A percentile compares a stretch with the other conserved stretches of the same genome.
Evolutionary conservation across 2,113 vertebrate genomes (phyloP).

Genomic region (Apus apus): DNA sequence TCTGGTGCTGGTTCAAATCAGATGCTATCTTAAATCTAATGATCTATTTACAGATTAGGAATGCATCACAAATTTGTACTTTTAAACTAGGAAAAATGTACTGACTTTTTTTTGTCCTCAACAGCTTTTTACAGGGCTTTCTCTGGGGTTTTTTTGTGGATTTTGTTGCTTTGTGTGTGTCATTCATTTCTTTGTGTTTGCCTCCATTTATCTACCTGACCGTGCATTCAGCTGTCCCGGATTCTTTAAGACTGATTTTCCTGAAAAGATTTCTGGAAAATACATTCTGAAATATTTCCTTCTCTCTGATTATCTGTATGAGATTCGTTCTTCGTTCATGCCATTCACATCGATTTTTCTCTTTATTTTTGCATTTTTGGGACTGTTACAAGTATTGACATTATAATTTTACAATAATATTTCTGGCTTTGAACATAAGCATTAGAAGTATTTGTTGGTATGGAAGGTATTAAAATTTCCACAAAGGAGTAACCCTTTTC

Average conservation of each 20-base stretch:
- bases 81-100: too few species aligned
- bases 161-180: background rate
- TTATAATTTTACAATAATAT: background rate
- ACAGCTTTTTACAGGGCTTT: background rate
- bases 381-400: background rate
- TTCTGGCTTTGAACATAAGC: background rate
- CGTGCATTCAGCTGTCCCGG: background rate
- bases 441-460: background rate
- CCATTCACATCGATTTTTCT: background rate
- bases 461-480: background rate
- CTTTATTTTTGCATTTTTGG: background rate
- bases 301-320: background rate
- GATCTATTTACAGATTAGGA: too few species aligned
- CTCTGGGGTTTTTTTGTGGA: too few species aligned
- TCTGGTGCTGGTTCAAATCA: too few species aligned
- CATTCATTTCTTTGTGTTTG: background rate
- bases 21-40: too few species aligned
- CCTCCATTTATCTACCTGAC: background rate
- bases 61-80: too few species aligned
- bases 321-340: background rate
- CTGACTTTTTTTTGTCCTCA: background rate
- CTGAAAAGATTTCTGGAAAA: background rate
- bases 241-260: background rate
- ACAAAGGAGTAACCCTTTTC: background rate
- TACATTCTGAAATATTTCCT: background rate